Base-by-base conservation (phyloP, 2,888 invertebrate species). In the Cephus spinipes region DNA sequence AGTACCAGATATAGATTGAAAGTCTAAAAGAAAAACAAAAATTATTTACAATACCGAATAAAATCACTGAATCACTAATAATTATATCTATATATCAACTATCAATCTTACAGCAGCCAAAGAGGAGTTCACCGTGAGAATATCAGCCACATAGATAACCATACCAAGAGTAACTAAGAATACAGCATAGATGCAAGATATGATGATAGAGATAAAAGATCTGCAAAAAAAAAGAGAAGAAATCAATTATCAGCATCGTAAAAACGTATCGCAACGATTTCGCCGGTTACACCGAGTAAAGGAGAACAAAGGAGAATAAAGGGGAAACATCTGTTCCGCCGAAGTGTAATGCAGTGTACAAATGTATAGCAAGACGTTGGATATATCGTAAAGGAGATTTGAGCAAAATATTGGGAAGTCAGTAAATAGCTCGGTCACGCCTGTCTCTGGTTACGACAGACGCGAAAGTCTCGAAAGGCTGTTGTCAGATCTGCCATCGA, bases 111-210 rank as follows among this genome's bases (percentile, higher is more conserved):
- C 95, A 92, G 94, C 93, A 68, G 94, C 93, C 79, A 94, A 88
- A 6, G 92, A 90, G 15, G 89, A 89, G 76, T 90, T 87, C 31
- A 91, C 90, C 11, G 93, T 82, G 77, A 95, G 92, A 73, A 94
- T 91, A 86, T 95, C 95, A 74, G 93, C 93, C 40, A 95, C 88
- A 85, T 95, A 95, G 55, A 95, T 92, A 4, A 95, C 94, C 11
- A 94, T 84, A 40, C 96, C 96, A 35, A 95, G 89, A 34, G 95
- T 94, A 6, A 96, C 93, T 80, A 96, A 89, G 83, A 95, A 92
- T 81, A 95, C 93, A 71, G 95, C 95, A 86, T 96, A 96, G 85
- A 95, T 94, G 80, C 94, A 93, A 88, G 95, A 95, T 83, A 94
- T 89, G 76, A 94, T 93, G 75, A 93, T 92, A 4, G 94, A 93